Evolutionary conservation across 2,888 invertebrate genomes (phyloP), one percentile per base, ranked within the genome.

Genomic region (Spatulosminthurus flaviceps): DNA sequence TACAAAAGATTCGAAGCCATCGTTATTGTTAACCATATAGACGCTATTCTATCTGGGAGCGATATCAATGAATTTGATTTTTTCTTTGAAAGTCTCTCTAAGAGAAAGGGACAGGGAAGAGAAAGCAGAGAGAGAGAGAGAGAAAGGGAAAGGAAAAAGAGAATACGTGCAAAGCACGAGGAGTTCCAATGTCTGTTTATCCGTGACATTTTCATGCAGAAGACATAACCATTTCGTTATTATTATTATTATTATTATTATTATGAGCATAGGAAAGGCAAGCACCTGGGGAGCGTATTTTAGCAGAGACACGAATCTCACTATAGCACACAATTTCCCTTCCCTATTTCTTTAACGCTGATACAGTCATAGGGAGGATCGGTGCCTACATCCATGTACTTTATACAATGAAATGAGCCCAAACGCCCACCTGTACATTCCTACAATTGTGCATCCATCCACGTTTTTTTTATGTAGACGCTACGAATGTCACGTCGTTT

Each of bases 151-250:
- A 41, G 9, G 13, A 41, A 41, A 13, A 41, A 7, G 7, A 51
- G 51, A 51, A 67, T 67, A 67, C 26, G 67, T 67, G 29, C 67
- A 67, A 67, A 67, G 67, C 67, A 67, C 67, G 11, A 67, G 19
- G 19, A 67, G 67, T 28, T 28, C 11, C 51, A 51, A 34, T 9
- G 34, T 34, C 60, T 21, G n/a, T 22, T 24, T 67, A 16, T 13
- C 67, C 19, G 67, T 67, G 67, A 67, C 67, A 67, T 67, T 67
- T 67, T 26, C 67, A 24, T 22, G 64, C 64, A 13, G 1, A 29
- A 29, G 67, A 29, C 26, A 67, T 67, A 67, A 67, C 67, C 67
- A n/a, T 67, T 67, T 28, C 29, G 67, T 29, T 26, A 28, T 67
- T 67, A 67, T 67, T 21, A 24, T 21, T 24, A 28, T 29, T 26